These are phyloP conservation scores for Pavo muticus DNA, from an alignment of 2,113 vertebrate species.

Conservation along the genomic window DNA sequence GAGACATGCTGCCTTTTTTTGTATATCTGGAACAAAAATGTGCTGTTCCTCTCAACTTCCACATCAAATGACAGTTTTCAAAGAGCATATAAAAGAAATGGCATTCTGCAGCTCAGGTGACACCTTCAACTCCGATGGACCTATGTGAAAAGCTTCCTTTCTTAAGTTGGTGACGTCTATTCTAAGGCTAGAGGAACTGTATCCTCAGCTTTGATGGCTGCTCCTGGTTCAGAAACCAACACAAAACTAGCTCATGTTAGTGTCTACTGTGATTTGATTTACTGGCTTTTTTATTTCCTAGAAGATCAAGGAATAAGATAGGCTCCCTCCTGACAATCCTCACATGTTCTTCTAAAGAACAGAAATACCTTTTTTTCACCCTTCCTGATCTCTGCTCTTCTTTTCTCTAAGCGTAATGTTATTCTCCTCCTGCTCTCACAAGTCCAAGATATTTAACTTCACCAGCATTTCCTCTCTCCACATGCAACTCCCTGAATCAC, in stretches of 20 bases:
- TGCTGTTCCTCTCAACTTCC: neutral
- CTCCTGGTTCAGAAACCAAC: neutral
- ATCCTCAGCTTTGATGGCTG: neutral
- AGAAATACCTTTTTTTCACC: neutral
- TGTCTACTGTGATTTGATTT: neutral
- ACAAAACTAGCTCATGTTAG: neutral
- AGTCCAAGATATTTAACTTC: neutral
- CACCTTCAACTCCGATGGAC: neutral
- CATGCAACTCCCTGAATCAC: neutral
- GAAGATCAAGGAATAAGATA: neutral
- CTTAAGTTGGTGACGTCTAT: neutral
- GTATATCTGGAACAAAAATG: neutral
- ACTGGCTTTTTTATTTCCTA: neutral
- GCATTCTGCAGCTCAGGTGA: neutral
- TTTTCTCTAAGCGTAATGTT: neutral
- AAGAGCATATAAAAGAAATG: neutral
- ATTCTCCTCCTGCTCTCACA: neutral
- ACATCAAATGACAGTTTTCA: neutral
- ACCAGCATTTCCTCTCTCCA: neutral
- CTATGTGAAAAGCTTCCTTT: neutral
- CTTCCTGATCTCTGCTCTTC: neutral
- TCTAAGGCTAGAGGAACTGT: neutral
- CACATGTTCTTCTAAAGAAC: neutral
- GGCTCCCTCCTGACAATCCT: neutral
- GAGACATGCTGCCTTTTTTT: neutral